Percentiles rank a stretch among this genome's conserved stretches.
Evolutionary conservation across 2,113 vertebrate genomes (phyloP).

Genomic region (Cynopterus brachyotis): DNA sequence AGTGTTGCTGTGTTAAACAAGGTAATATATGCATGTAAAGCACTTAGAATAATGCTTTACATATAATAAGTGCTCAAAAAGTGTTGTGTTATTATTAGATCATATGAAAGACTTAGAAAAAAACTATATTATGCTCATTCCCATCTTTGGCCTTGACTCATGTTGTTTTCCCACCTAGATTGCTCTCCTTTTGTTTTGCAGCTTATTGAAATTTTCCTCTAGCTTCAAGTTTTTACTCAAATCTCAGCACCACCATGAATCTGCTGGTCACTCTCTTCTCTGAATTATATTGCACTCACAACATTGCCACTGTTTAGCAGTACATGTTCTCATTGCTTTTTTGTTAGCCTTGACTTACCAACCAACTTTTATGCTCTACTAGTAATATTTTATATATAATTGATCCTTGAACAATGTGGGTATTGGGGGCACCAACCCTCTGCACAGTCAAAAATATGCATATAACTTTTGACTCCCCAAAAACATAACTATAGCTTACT

Average conservation of each 20-base stretch:
- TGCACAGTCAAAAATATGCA: background rate
- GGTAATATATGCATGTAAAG: background rate
- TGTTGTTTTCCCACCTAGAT: background rate
- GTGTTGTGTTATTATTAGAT: background rate
- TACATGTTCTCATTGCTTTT: background rate
- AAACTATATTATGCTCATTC: background rate
- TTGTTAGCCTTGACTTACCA: background rate
- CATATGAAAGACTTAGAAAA: background rate
- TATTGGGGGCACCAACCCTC: background rate
- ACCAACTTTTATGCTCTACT: background rate
- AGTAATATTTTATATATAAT: background rate
- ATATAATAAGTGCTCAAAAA: background rate
- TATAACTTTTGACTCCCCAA: background rate
- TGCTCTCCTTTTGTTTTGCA: background rate
- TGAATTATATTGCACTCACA: background rate
- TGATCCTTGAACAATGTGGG: background rate
- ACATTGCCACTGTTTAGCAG: background rate
- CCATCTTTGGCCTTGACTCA: background rate
- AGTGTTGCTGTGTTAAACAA: background rate
- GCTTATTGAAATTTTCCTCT: background rate
- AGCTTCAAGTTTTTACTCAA: background rate
- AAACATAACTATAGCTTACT: background rate
- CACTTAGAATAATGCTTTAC: background rate
- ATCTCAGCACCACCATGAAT: background rate
- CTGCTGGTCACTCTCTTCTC: background rate